These are phyloP conservation scores for Podarcis lilfordi DNA, from an alignment of 2,797 vertebrate species.

Conservation along the genomic window DNA sequence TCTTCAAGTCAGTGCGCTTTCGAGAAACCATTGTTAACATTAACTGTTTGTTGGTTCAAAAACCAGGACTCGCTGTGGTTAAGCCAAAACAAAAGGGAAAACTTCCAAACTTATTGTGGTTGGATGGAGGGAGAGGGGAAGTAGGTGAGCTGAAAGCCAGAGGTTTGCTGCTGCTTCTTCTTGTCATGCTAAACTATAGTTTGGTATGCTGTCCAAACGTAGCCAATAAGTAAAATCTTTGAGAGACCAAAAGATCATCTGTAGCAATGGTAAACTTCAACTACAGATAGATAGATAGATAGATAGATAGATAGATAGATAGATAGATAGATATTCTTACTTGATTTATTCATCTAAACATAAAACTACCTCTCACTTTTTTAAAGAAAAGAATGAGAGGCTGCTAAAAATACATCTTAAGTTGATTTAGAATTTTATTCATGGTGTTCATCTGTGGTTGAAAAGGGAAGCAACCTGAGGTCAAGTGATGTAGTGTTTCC, in stretches of 20 bases:
- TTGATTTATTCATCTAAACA: constrained; percentile 61
- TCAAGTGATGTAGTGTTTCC: constrained; percentile 93
- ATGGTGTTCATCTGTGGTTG: constrained; percentile 81
- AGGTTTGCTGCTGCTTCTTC: background rate
- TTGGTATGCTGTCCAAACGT: background rate
- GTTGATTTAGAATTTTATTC: constrained; percentile 83
- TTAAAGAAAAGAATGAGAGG: constrained; percentile 62
- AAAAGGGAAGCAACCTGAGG: constrained; percentile 84
- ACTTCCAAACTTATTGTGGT: background rate
- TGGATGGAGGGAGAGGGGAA: background rate
- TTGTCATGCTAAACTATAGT: background rate
- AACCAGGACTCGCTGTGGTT: background rate
- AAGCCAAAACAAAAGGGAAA: background rate
- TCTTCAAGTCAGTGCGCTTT: background rate
- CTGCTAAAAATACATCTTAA: constrained; percentile 76
- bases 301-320: too few relatives aligned
- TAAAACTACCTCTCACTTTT: constrained; percentile 59
- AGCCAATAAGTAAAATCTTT: constrained; percentile 45
- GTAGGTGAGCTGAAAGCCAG: background rate
- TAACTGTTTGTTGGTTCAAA: background rate
- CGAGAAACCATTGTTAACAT: background rate
- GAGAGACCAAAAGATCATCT: constrained; percentile 38
- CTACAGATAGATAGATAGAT: background rate
- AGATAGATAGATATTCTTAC: background rate
- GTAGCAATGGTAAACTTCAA: constrained; percentile 58